Conservation (phyloP, 2,888 invertebrate genomes). For the Lepeophtheirus nordmannii region DNA sequence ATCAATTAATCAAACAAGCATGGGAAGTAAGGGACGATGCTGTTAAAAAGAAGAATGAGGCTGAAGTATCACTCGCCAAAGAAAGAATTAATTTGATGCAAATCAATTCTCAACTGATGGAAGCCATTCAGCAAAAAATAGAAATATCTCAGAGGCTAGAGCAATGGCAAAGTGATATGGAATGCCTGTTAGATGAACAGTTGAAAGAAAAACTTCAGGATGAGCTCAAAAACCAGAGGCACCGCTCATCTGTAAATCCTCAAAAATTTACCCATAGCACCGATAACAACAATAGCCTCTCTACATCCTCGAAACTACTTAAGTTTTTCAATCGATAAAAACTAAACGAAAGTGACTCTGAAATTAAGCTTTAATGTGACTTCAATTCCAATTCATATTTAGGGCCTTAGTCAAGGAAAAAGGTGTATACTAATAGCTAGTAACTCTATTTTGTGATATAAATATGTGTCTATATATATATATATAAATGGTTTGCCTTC, state of each 20-base stretch:
- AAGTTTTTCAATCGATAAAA: background rate
- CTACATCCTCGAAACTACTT: background rate
- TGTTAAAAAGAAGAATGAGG: slow-evolving; percentile 48
- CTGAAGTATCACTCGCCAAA: slow-evolving; percentile 68
- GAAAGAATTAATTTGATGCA: slow-evolving; percentile 80
- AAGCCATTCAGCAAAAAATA: slow-evolving; percentile 84
- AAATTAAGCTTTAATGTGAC: background rate
- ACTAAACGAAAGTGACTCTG: background rate
- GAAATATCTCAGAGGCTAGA: slow-evolving; percentile 84
- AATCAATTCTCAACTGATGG: slow-evolving; percentile 73
- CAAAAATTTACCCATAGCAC: background rate
- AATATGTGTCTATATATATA: no score
- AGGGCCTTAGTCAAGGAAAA: no score
- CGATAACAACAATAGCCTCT: background rate
- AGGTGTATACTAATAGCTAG: no score
- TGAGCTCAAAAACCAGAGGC: background rate
- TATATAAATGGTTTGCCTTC: no score
- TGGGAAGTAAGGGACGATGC: slow-evolving; percentile 48
- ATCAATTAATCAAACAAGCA: slow-evolving; percentile 56
- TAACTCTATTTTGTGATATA: no score
- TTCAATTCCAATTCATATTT: no score
- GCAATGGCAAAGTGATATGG: slow-evolving; percentile 58
- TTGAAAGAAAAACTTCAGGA: slow-evolving; percentile 1
- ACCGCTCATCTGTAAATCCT: background rate
- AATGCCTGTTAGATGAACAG: slow-evolving; percentile 16